A percentile compares a stretch with the other conserved stretches of the same genome.
Conservation (phyloP, 2,888 invertebrate species). For the Chrysotoxum bicinctum region DNA sequence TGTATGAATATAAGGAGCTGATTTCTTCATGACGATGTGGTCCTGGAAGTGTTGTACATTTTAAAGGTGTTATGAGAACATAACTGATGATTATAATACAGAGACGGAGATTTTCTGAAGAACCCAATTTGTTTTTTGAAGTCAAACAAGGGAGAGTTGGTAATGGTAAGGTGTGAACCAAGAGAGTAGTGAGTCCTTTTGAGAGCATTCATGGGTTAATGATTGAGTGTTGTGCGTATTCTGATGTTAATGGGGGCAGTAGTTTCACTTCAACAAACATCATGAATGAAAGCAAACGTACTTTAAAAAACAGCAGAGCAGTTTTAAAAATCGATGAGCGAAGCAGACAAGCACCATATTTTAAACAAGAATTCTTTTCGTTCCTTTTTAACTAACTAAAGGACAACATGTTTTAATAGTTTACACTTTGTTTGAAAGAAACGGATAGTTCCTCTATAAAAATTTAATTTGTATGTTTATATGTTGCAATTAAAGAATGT, state of each 20-base stretch:
- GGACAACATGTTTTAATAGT: too few relatives aligned
- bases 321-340: not conserved
- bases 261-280: slow-evolving; percentile 6
- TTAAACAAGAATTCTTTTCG: too few relatives aligned
- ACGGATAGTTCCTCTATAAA: too few relatives aligned
- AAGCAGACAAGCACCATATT: too few relatives aligned
- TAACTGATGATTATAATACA: slow-evolving; percentile 61
- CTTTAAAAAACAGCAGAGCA: not conserved
- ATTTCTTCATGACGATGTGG: slow-evolving; percentile 9
- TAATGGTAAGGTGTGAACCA: not conserved
- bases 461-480: too few relatives aligned
- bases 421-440: too few relatives aligned
- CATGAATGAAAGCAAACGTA: not conserved
- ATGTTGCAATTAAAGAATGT: too few relatives aligned
- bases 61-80: slow-evolving; percentile 44
- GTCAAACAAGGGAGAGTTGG: not conserved
- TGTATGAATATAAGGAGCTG: slow-evolving; percentile 1
- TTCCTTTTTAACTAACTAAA: too few relatives aligned
- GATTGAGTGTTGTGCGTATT: not conserved
- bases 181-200: not conserved
- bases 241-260: slow-evolving; percentile 3
- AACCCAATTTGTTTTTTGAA: slow-evolving; percentile 16
- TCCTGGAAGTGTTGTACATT: slow-evolving; percentile 10
- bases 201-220: slow-evolving; percentile 4
- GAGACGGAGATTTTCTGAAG: slow-evolving; percentile 22